Conservation (phyloP, 2,888 invertebrate genomes). For the Hyposoter didymator region DNA sequence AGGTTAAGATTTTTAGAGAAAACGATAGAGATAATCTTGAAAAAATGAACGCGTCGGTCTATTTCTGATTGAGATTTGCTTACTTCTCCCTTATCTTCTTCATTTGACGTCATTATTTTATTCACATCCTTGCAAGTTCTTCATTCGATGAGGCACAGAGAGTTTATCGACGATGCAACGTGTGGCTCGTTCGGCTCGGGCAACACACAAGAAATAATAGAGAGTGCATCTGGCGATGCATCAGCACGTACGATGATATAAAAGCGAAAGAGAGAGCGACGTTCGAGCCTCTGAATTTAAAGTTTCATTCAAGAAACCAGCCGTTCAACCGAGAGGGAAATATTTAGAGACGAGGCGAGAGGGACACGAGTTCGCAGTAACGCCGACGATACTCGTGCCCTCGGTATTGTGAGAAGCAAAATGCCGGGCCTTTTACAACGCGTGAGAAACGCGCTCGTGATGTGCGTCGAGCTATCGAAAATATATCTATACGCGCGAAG, state of each 20-base stretch:
- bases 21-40: neutral
- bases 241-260: constrained; percentile 34
- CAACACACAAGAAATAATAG: constrained; percentile 54
- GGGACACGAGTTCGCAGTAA: constrained; percentile 16
- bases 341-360: constrained; percentile 12
- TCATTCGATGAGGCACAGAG: neutral
- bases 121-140: neutral
- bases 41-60: neutral
- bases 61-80: neutral
- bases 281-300: constrained; percentile 64
- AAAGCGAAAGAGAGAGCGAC: constrained; percentile 23
- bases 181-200: neutral
- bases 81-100: neutral
- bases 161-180: neutral
- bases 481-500: neutral
- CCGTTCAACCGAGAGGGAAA: constrained; percentile 45
- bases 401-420: constrained; percentile 61
- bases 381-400: constrained; percentile 47
- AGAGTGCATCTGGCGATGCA: constrained; percentile 54
- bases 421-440: constrained; percentile 44
- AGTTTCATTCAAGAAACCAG: constrained; percentile 66
- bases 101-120: neutral
- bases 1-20: neutral
- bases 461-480: constrained; percentile 34
- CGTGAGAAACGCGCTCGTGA: constrained; percentile 63